Percentiles rank a stretch among this genome's conserved stretches.
Conservation (phyloP, 1,140 invertebrate genomes). For the Uloborus diversus region DNA sequence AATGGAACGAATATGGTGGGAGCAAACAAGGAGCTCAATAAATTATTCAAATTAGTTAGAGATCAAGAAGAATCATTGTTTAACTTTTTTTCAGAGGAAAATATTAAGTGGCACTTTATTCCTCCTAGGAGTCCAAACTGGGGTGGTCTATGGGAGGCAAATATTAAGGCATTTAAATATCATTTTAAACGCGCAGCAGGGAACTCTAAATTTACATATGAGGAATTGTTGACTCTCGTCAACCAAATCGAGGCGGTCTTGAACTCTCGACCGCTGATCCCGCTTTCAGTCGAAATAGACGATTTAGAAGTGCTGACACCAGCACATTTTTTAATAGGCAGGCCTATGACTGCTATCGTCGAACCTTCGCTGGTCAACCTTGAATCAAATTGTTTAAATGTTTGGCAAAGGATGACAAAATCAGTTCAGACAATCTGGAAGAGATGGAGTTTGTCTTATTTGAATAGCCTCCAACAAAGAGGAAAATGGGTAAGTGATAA, state of each 20-base stretch:
- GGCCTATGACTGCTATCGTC: not conserved
- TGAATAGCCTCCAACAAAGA: constrained; percentile 41
- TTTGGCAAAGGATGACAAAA: constrained; percentile 22
- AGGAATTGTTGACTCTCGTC: constrained; percentile 61
- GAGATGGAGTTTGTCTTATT: constrained; percentile 35
- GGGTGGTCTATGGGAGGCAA: constrained; percentile 55
- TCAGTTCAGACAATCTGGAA: constrained; percentile 33
- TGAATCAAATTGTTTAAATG: not conserved
- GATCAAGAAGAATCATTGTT: not conserved
- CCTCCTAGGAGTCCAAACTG: constrained; percentile 60
- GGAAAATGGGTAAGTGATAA: not conserved
- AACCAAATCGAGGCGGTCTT: constrained; percentile 62
- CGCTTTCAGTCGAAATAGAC: constrained; percentile 60
- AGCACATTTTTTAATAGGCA: constrained; percentile 58
- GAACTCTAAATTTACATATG: constrained; percentile 51
- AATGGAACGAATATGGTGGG: constrained; percentile 27
- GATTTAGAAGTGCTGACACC: constrained; percentile 61
- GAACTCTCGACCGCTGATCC: constrained; percentile 61
- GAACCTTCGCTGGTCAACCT: not conserved
- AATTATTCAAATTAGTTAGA: not conserved
- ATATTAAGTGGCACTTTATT: constrained; percentile 31
- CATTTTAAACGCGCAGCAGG: constrained; percentile 57
- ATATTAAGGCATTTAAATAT: constrained; percentile 58
- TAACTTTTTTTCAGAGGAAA: not conserved
- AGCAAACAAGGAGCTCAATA: not conserved